Evolutionary conservation across 2,797 vertebrate species (phyloP).

Genomic region (Epinephelus coioides): DNA sequence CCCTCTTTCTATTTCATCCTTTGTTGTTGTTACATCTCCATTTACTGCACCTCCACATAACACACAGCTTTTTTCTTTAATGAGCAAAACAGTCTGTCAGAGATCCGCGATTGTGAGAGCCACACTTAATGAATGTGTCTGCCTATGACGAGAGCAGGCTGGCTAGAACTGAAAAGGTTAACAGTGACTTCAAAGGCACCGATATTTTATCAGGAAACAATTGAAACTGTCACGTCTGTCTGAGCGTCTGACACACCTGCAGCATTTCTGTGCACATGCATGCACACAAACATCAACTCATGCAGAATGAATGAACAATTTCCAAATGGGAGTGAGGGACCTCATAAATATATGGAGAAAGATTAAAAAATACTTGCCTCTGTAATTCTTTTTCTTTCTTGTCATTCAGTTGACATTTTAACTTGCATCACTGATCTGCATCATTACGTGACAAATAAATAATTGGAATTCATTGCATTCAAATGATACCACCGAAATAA

Average conservation of each 20-base stretch:
- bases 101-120: conserved; percentile 24
- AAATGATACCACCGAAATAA: background rate
- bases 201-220: conserved; percentile 22
- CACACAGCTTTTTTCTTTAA: conserved; percentile 36
- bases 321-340: background rate
- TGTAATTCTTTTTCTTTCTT: background rate
- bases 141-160: conserved; percentile 8
- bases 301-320: background rate
- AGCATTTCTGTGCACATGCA: background rate
- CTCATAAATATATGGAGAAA: background rate
- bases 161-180: conserved; percentile 49
- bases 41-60: conserved; percentile 17
- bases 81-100: conserved; percentile 29
- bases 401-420: background rate
- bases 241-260: conserved; percentile 8
- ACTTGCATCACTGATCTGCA: background rate
- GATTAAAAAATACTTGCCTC: background rate
- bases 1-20: background rate
- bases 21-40: conserved; percentile 28
- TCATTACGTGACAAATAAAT: background rate
- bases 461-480: background rate
- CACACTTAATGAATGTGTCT: conserved; percentile 32
- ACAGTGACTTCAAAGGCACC: background rate
- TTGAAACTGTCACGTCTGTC: background rate
- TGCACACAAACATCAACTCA: background rate